Conservation (phyloP, 2,113 vertebrate species). For the Corythornis vintsioides region DNA sequence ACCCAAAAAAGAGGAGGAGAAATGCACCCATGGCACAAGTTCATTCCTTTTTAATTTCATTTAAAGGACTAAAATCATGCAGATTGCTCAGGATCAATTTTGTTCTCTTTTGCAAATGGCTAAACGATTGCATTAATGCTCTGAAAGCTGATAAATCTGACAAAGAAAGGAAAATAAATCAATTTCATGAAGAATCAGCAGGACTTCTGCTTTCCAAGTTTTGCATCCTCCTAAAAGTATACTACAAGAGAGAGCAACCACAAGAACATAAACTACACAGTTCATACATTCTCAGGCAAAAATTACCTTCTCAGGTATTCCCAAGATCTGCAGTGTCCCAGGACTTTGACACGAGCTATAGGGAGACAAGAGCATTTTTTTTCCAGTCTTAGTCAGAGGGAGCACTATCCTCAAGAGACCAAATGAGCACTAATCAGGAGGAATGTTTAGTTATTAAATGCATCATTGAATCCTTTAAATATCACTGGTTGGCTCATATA, state of each 20-base stretch:
- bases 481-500: slow-evolving; percentile 70
- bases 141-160: background rate
- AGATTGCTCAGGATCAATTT: background rate
- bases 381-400: background rate
- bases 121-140: background rate
- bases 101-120: background rate
- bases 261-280: background rate
- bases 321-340: background rate
- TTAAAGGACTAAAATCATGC: background rate
- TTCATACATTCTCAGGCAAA: background rate
- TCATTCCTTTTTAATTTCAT: background rate
- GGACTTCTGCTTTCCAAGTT: background rate
- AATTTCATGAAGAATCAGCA: background rate
- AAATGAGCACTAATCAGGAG: slow-evolving; percentile 72
- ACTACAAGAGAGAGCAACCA: background rate
- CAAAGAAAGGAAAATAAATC: background rate
- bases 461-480: slow-evolving; percentile 72
- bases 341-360: background rate
- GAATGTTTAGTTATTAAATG: slow-evolving; percentile 76
- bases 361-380: background rate
- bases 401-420: slow-evolving; percentile 51
- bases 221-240: background rate
- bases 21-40: background rate
- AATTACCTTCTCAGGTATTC: background rate
- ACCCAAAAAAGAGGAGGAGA: background rate